Percentiles rank a stretch among this genome's conserved stretches.
Evolutionary conservation across 1,140 invertebrate genomes (phyloP).

Genomic region (Telenomus remus): DNA sequence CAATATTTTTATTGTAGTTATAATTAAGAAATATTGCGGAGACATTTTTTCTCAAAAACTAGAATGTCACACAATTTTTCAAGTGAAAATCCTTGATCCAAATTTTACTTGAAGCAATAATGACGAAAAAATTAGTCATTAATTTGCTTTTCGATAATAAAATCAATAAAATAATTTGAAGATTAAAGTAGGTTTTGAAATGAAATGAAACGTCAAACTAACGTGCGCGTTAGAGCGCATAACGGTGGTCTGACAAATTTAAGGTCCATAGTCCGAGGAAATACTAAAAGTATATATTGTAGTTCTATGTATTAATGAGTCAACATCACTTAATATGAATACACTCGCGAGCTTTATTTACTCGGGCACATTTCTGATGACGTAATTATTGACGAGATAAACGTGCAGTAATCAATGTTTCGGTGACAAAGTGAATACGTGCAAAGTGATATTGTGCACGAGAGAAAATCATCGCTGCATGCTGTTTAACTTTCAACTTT

Average conservation of each 20-base stretch:
- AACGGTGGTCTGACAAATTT: too few relatives aligned
- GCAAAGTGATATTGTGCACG: not conserved
- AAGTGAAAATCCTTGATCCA: too few relatives aligned
- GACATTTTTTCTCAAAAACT: too few relatives aligned
- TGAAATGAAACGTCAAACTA: too few relatives aligned
- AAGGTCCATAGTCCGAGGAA: too few relatives aligned
- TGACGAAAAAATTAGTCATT: not conserved
- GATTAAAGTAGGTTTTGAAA: too few relatives aligned
- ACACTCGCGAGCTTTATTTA: not conserved
- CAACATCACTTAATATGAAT: conserved; percentile 18
- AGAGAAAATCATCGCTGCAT: not conserved
- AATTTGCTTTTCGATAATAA: too few relatives aligned
- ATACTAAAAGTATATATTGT: conserved; percentile 5
- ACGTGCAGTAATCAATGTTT: conserved; percentile 19
- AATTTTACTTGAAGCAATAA: too few relatives aligned
- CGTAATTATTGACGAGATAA: conserved; percentile 22
- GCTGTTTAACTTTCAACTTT: conserved; percentile 4
- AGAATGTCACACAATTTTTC: too few relatives aligned
- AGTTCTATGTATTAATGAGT: conserved; percentile 22
- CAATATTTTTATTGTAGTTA: not conserved
- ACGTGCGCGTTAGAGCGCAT: too few relatives aligned
- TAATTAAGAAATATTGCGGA: too few relatives aligned
- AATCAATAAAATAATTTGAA: too few relatives aligned
- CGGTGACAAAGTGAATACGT: conserved; percentile 1
- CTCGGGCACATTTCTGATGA: conserved; percentile 17